These are phyloP conservation scores for Sylvia borin DNA, from an alignment of 2,797 vertebrate species.

Conservation along the genomic window DNA sequence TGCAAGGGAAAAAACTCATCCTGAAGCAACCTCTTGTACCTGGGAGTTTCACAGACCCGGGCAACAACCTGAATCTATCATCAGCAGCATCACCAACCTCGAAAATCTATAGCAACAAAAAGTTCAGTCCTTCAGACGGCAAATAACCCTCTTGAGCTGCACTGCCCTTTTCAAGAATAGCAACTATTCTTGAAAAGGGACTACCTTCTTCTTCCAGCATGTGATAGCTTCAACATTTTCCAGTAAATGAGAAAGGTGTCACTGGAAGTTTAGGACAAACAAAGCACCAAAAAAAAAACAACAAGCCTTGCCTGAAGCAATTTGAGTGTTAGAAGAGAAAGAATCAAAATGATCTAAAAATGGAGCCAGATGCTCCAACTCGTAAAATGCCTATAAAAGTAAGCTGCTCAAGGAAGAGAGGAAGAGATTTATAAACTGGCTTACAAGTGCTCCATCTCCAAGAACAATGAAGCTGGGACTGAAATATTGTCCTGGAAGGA, in stretches of 20 bases:
- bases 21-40: neutral
- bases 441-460: neutral
- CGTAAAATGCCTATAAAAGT: neutral
- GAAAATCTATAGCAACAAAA: neutral
- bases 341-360: neutral
- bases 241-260: neutral
- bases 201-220: neutral
- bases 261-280: neutral
- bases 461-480: neutral
- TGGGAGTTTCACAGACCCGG: neutral
- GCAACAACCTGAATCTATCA: neutral
- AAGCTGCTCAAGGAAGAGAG: neutral
- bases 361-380: neutral
- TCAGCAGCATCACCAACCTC: rapidly evolving
- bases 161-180: neutral
- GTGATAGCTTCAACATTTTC: neutral
- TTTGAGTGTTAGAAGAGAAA: neutral
- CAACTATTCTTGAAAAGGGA: neutral
- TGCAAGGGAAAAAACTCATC: neutral
- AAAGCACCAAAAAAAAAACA: neutral
- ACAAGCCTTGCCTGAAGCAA: neutral
- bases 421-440: neutral
- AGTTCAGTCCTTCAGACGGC: neutral
- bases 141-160: neutral
- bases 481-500: neutral